Evolutionary conservation across 2,797 vertebrate species (phyloP).

Genomic region (Hapalemur alaotrensis): DNA sequence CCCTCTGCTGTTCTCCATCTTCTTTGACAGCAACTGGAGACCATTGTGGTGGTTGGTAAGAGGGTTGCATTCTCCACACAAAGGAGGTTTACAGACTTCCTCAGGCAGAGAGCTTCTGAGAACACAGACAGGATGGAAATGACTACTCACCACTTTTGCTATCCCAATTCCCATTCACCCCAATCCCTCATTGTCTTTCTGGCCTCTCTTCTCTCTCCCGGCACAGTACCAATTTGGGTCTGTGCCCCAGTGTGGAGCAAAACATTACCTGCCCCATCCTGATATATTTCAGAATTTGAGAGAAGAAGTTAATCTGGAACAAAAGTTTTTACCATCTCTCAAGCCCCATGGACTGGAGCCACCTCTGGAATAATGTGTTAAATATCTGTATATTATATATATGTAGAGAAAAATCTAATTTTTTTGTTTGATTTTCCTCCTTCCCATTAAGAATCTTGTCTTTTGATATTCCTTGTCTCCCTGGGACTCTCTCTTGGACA

Average conservation of each 20-base stretch:
- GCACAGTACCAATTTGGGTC: background rate
- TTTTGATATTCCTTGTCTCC: constrained; percentile 56
- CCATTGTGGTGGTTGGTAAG: background rate
- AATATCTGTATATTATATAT: constrained; percentile 81
- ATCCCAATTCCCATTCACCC: background rate
- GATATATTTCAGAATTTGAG: constrained; percentile 2
- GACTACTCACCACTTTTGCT: constrained; percentile 25
- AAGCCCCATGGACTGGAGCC: constrained; percentile 73
- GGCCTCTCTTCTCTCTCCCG: background rate
- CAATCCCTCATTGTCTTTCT: background rate
- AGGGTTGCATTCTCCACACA: background rate
- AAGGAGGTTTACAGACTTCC: background rate
- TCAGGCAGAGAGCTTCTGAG: constrained; percentile 19
- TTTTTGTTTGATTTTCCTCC: constrained; percentile 73
- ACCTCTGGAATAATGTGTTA: constrained; percentile 79
- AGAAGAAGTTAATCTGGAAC: constrained; percentile 48
- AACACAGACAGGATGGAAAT: background rate
- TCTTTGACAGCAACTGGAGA: background rate
- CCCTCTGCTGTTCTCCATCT: background rate
- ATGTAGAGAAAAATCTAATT: constrained; percentile 80
- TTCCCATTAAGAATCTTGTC: constrained; percentile 61
- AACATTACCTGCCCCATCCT: background rate
- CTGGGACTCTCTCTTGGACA: constrained; percentile 41
- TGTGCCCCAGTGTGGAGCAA: constrained; percentile 7
- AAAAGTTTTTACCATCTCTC: constrained; percentile 58